phyloP scores from a whole-genome alignment of 2,113 vertebrate species.

The Chamaetylas fuelleborni region DNA sequence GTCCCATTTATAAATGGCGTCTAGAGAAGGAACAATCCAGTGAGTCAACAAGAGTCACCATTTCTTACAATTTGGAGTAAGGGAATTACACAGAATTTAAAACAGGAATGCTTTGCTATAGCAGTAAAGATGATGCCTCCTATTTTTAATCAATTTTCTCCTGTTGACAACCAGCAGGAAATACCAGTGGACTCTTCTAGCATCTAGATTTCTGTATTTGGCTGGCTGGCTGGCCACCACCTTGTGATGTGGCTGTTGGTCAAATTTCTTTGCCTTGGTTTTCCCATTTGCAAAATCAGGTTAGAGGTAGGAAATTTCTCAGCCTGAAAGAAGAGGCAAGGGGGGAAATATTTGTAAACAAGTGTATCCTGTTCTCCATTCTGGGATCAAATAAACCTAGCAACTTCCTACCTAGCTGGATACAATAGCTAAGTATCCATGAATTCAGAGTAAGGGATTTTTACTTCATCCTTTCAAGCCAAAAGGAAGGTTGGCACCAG shows the following conservation, averaged over 20 bases:
- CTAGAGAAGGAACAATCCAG: neutral
- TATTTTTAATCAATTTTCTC: neutral
- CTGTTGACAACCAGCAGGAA: neutral
- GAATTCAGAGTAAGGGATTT: neutral
- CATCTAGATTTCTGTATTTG: neutral
- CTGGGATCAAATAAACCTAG: neutral
- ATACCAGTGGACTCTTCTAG: neutral
- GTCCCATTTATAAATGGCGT: neutral
- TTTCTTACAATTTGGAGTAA: neutral
- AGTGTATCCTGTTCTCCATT: neutral
- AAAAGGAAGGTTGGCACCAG: neutral
- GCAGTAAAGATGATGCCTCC: neutral
- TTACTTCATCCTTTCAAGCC: neutral
- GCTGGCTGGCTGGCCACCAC: neutral
- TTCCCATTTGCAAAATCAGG: neutral
- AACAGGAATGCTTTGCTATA: neutral
- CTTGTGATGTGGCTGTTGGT: accelerated
- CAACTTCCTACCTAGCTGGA: neutral
- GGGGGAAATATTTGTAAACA: neutral
- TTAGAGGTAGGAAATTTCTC: neutral
- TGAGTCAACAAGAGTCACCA: neutral
- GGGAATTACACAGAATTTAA: neutral
- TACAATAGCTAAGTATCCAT: neutral
- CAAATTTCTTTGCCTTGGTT: neutral
- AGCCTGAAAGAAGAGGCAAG: neutral